These are phyloP conservation scores for Polyergus mexicanus DNA, from an alignment of 1,140 invertebrate species.

Conservation along the genomic window DNA sequence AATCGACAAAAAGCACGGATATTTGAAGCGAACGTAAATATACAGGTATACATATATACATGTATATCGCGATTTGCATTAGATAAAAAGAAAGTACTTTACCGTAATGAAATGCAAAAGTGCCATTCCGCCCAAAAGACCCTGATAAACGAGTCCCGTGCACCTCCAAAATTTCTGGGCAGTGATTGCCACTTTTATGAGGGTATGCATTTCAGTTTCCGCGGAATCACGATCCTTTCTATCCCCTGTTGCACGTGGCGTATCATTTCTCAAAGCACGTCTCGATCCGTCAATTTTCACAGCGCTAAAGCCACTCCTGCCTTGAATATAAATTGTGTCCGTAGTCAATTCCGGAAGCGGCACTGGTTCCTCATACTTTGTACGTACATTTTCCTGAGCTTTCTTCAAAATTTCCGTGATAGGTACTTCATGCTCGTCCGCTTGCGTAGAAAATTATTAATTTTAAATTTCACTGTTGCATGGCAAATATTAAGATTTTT, in stretches of 20 bases:
- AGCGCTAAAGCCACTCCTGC: constrained; percentile 82
- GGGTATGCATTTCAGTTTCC: constrained; percentile 68
- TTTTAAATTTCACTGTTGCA: neutral
- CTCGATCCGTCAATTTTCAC: constrained; percentile 78
- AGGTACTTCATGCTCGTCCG: constrained; percentile 77
- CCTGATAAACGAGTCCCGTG: constrained; percentile 82
- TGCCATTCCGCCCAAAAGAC: constrained; percentile 83
- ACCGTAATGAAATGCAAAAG: constrained; percentile 83
- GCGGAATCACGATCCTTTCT: neutral
- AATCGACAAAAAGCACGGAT: constrained; percentile 33
- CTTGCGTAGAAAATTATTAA: constrained; percentile 50
- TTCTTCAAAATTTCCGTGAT: constrained; percentile 83
- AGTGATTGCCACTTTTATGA: constrained; percentile 81
- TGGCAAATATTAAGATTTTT: neutral
- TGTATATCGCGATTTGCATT: neutral
- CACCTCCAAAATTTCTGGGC: constrained; percentile 80
- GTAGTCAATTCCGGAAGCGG: constrained; percentile 80
- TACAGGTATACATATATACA: too few relatives aligned
- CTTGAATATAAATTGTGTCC: constrained; percentile 84
- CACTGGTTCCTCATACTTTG: constrained; percentile 80
- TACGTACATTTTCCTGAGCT: constrained; percentile 77
- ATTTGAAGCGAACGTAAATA: neutral
- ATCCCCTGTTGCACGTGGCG: constrained; percentile 9
- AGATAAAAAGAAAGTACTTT: constrained; percentile 40
- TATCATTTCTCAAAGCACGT: constrained; percentile 45